A percentile compares a stretch with the other conserved stretches of the same genome.
Conservation (phyloP, 1,140 invertebrate species). For the Bombus confusus region DNA sequence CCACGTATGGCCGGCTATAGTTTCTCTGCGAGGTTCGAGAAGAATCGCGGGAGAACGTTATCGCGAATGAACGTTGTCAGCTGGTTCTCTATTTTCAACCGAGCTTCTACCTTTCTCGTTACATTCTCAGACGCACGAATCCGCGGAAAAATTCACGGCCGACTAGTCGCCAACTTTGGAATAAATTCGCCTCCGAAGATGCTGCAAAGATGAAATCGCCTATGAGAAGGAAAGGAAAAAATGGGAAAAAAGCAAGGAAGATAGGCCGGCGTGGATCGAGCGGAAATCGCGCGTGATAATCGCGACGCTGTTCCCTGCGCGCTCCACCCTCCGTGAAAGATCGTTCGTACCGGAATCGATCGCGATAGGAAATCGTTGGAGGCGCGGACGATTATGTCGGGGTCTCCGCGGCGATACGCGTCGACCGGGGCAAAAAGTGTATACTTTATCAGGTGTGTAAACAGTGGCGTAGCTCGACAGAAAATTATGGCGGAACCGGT, state of each 20-base stretch:
- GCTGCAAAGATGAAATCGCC: background rate
- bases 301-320: background rate
- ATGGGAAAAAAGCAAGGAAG: background rate
- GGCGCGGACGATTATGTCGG: conserved; percentile 2
- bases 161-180: too few relatives aligned
- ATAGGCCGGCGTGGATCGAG: background rate
- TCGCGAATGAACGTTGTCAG: too few relatives aligned
- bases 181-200: too few relatives aligned
- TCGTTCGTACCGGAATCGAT: background rate
- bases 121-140: background rate
- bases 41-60: too few relatives aligned
- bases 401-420: background rate
- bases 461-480: conserved; percentile 39
- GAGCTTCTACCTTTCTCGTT: background rate
- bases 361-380: background rate
- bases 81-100: too few relatives aligned
- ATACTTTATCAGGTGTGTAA: conserved; percentile 47
- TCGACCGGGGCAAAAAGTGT: conserved; percentile 8
- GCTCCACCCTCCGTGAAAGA: background rate
- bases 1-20: too few relatives aligned
- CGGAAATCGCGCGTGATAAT: background rate
- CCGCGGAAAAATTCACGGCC: too few relatives aligned
- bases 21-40: too few relatives aligned
- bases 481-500: conserved; percentile 49
- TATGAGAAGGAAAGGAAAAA: too few relatives aligned